Percentiles rank a stretch among this genome's conserved stretches.
phyloP scores from a whole-genome alignment of 2,113 vertebrate genomes.

The Limanda limanda region DNA sequence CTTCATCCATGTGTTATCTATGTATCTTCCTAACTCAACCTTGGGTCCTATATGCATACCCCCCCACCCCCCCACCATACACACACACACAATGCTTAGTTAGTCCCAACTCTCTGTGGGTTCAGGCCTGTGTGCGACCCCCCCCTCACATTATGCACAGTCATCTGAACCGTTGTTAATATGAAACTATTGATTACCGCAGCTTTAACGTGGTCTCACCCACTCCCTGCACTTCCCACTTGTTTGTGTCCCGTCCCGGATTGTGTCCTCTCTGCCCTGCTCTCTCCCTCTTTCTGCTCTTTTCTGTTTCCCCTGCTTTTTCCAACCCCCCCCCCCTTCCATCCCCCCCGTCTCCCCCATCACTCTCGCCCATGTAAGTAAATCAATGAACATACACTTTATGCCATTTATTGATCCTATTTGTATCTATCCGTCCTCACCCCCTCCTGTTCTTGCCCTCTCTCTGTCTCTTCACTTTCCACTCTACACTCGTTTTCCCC shows the following conservation, averaged over 20 bases:
- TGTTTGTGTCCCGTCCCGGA: not conserved
- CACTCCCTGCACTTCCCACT: not conserved
- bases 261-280: not conserved
- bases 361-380: constrained; percentile 39
- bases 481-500: constrained; percentile 3
- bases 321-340: constrained; percentile 4
- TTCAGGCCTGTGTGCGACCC: not conserved
- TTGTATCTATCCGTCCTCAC: constrained; percentile 59
- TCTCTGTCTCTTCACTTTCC: constrained; percentile 37
- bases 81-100: too few species aligned
- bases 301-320: constrained; percentile 14
- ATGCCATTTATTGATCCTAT: constrained; percentile 77
- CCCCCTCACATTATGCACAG: not conserved
- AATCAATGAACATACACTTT: constrained; percentile 79
- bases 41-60: too few species aligned
- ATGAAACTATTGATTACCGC: constrained; percentile 22
- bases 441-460: constrained; percentile 48
- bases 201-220: constrained; percentile 22
- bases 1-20: too few species aligned
- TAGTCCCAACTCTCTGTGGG: not conserved
- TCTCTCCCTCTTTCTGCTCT: constrained; percentile 23
- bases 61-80: too few species aligned
- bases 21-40: too few species aligned
- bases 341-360: constrained; percentile 15
- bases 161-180: constrained; percentile 18